Percentiles rank a stretch among this genome's conserved stretches.
phyloP scores from a whole-genome alignment of 1,140 invertebrate genomes.

The Ceratitis capitata region DNA sequence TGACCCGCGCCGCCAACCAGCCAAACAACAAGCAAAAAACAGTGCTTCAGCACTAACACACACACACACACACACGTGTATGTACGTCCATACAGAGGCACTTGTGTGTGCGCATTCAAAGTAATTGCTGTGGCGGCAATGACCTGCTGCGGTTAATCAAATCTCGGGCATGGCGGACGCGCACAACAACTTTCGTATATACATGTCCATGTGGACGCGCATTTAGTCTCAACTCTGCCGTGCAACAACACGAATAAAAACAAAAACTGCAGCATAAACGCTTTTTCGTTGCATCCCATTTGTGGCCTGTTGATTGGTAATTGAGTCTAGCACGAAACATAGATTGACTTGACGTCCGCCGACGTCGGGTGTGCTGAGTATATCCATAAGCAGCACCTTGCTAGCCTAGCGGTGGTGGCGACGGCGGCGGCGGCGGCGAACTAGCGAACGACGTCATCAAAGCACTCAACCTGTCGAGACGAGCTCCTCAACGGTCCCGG shows the following conservation, averaged over 20 bases:
- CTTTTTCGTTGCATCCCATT: not conserved
- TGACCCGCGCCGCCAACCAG: not conserved
- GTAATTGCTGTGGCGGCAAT: constrained; percentile 11
- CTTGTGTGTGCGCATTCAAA: not conserved
- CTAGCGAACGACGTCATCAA: too few relatives aligned
- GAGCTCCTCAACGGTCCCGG: not conserved
- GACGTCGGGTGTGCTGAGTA: too few relatives aligned
- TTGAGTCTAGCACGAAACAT: constrained; percentile 13
- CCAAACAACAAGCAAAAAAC: not conserved
- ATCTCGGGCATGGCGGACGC: not conserved
- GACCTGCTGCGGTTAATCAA: constrained; percentile 36
- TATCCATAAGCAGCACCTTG: too few relatives aligned
- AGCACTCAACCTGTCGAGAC: not conserved
- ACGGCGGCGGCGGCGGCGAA: too few relatives aligned
- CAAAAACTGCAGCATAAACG: not conserved
- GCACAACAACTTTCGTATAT: not conserved
- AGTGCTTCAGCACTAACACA: not conserved
- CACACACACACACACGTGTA: not conserved
- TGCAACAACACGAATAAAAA: not conserved
- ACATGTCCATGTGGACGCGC: not conserved
- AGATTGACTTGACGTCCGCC: not conserved
- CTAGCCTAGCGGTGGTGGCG: too few relatives aligned
- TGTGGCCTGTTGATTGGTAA: constrained; percentile 11
- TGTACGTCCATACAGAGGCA: not conserved
- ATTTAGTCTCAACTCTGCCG: not conserved